Percentiles rank a stretch among this genome's conserved stretches.
Evolutionary conservation across 2,888 invertebrate genomes (phyloP).

Genomic region (Leptinotarsa peninsularis): DNA sequence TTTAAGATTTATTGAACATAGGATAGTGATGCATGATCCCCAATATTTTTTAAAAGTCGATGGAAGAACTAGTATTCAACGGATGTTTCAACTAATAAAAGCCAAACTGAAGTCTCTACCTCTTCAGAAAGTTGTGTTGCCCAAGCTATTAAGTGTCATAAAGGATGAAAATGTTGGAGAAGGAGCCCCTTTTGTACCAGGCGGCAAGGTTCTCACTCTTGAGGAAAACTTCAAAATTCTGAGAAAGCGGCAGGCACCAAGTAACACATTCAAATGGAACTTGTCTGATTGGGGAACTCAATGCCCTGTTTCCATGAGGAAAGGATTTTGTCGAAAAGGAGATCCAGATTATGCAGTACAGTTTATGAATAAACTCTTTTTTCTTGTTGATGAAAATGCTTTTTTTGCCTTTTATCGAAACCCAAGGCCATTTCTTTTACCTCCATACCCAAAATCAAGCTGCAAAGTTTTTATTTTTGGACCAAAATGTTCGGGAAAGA

Average conservation of each 20-base stretch:
- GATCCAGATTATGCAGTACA: slow-evolving; percentile 70
- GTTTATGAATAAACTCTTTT: slow-evolving; percentile 74
- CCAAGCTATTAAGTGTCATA: slow-evolving; percentile 55
- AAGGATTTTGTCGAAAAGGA: slow-evolving; percentile 69
- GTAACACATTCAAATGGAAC: slow-evolving; percentile 64
- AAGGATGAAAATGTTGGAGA: slow-evolving; percentile 48
- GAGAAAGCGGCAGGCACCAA: slow-evolving; percentile 54
- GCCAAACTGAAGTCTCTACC: slow-evolving; percentile 65
- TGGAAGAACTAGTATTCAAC: slow-evolving; percentile 67
- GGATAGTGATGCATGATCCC: slow-evolving; percentile 69
- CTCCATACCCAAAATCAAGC: slow-evolving; percentile 71
- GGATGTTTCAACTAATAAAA: slow-evolving; percentile 69
- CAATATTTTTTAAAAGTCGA: slow-evolving; percentile 72
- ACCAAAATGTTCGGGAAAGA: slow-evolving; percentile 72
- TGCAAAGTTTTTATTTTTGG: slow-evolving; percentile 74
- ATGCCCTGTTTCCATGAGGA: slow-evolving; percentile 75
- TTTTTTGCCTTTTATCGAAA: slow-evolving; percentile 71
- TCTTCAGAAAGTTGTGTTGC: slow-evolving; percentile 60
- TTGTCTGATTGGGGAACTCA: slow-evolving; percentile 71
- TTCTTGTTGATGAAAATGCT: slow-evolving; percentile 69
- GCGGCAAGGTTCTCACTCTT: slow-evolving; percentile 45
- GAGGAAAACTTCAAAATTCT: slow-evolving; percentile 61
- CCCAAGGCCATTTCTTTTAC: slow-evolving; percentile 72
- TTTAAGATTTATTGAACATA: slow-evolving; percentile 67
- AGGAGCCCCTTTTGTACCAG: slow-evolving; percentile 33